A percentile compares a stretch with the other conserved stretches of the same genome.
phyloP scores from a whole-genome alignment of 2,888 invertebrate genomes.

The Cyrtodaria siliqua region DNA sequence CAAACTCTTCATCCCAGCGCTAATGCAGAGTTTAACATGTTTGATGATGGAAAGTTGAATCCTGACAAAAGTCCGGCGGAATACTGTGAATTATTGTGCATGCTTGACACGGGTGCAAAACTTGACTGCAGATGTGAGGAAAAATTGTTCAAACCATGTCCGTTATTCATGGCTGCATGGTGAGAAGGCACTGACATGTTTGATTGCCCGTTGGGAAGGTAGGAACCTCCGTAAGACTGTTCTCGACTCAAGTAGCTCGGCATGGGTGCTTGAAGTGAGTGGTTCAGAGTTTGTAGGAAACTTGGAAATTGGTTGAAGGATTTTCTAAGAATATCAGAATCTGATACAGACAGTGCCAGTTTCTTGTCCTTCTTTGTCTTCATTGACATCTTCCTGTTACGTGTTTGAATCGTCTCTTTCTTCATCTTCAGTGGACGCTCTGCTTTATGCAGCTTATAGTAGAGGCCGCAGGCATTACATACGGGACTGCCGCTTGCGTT shows the following conservation, averaged over 20 bases:
- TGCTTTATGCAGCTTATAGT: conserved; percentile 95
- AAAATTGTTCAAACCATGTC: conserved; percentile 37
- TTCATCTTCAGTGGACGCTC: conserved; percentile 96
- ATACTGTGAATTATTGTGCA: conserved; percentile 17
- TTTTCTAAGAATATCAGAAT: conserved; percentile 49
- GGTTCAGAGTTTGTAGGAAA: conserved; percentile 35
- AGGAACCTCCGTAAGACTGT: conserved; percentile 9
- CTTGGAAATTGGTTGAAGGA: conserved; percentile 23
- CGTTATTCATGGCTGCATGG: conserved; percentile 11
- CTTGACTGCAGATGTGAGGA: conserved; percentile 37
- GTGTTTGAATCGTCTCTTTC: conserved; percentile 97
- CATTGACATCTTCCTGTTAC: conserved; percentile 91
- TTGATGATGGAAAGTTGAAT: conserved; percentile 41
- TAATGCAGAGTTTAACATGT: conserved; percentile 47
- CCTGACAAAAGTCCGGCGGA: conserved; percentile 17
- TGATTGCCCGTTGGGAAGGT: conserved; percentile 30
- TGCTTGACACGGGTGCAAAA: conserved; percentile 41
- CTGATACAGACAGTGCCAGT: conserved; percentile 44
- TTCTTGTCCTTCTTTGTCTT: conserved; percentile 59
- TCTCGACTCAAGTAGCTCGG: conserved; percentile 44
- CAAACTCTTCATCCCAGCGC: conserved; percentile 38
- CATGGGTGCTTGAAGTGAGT: conserved; percentile 25
- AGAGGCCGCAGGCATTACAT: conserved; percentile 99
- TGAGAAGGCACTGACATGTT: conserved; percentile 22
- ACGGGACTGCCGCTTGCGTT: conserved; percentile 97